These are phyloP conservation scores for Tapirus terrestris DNA, from an alignment of 2,113 vertebrate genomes.

Conservation along the genomic window DNA sequence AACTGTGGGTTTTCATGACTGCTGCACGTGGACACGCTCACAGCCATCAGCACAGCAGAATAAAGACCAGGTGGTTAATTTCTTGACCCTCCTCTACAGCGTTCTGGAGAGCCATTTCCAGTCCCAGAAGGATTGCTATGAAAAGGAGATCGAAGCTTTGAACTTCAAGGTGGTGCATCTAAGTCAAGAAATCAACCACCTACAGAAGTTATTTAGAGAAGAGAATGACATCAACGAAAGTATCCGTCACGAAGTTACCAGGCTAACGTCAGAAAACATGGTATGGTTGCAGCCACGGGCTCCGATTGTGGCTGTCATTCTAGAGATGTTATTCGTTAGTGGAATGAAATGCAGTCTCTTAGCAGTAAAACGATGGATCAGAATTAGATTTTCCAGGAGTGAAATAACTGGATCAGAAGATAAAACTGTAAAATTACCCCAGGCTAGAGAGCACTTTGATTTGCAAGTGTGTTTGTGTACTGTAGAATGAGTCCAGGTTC, in stretches of 20 bases:
- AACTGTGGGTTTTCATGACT: not conserved
- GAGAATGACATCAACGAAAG: slow-evolving; percentile 92
- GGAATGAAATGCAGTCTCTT: not conserved
- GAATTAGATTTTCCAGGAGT: not conserved
- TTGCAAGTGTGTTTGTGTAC: not conserved
- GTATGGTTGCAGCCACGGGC: slow-evolving; percentile 74
- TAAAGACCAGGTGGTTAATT: not conserved
- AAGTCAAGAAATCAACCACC: slow-evolving; percentile 92
- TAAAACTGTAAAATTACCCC: not conserved
- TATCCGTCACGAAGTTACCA: slow-evolving; percentile 92
- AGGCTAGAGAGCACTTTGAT: not conserved
- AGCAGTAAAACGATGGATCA: not conserved
- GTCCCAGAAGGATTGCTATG: slow-evolving; percentile 92
- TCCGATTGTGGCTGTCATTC: fast-evolving
- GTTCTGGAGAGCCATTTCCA: slow-evolving; percentile 93
- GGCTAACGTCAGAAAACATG: slow-evolving; percentile 94
- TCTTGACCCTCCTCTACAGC: slow-evolving; percentile 80
- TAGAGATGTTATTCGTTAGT: not conserved
- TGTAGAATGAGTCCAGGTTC: not conserved
- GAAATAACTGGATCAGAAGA: slow-evolving; percentile 23
- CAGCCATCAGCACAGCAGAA: no score
- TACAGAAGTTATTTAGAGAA: slow-evolving; percentile 94
- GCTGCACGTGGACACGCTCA: fast-evolving
- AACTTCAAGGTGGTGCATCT: slow-evolving; percentile 93
- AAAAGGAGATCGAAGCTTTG: slow-evolving; percentile 92